Percentiles rank a stretch among this genome's conserved stretches.
Conservation (phyloP, 2,888 invertebrate species). For the Sialis fuliginosa region DNA sequence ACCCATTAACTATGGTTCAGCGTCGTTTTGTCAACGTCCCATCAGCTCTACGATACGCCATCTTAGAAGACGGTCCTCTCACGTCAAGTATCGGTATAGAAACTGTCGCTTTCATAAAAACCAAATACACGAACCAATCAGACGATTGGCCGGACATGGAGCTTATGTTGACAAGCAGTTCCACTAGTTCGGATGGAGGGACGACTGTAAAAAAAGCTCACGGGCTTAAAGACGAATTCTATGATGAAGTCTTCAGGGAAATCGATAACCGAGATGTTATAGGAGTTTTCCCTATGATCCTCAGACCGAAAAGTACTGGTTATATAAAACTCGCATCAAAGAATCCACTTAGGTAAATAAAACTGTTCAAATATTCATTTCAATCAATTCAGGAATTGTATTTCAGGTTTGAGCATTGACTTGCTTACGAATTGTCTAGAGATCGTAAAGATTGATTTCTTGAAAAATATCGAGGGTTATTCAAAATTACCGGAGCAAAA, state of each 20-base stretch:
- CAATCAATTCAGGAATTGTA: no score
- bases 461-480: no score
- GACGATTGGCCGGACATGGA: slow-evolving; percentile 89
- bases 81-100: slow-evolving; percentile 78
- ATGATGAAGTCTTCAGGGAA: slow-evolving; percentile 52
- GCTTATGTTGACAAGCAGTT: slow-evolving; percentile 73
- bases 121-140: slow-evolving; percentile 70
- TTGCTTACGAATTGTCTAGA: no score
- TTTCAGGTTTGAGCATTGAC: no score
- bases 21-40: slow-evolving; percentile 67
- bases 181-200: slow-evolving; percentile 72
- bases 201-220: slow-evolving; percentile 57
- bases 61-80: slow-evolving; percentile 71
- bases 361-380: no score
- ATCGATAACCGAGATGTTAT: slow-evolving; percentile 61
- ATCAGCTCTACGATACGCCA: slow-evolving; percentile 64
- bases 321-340: slow-evolving; percentile 51
- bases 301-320: slow-evolving; percentile 76
- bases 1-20: slow-evolving; percentile 64
- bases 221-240: slow-evolving; percentile 64
- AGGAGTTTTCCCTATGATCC: slow-evolving; percentile 74
- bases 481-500: no score
- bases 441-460: no score
- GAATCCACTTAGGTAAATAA: slow-evolving; percentile 32
- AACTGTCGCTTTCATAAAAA: slow-evolving; percentile 72